Conservation (phyloP, 2,797 vertebrate genomes). For the Todus mexicanus region DNA sequence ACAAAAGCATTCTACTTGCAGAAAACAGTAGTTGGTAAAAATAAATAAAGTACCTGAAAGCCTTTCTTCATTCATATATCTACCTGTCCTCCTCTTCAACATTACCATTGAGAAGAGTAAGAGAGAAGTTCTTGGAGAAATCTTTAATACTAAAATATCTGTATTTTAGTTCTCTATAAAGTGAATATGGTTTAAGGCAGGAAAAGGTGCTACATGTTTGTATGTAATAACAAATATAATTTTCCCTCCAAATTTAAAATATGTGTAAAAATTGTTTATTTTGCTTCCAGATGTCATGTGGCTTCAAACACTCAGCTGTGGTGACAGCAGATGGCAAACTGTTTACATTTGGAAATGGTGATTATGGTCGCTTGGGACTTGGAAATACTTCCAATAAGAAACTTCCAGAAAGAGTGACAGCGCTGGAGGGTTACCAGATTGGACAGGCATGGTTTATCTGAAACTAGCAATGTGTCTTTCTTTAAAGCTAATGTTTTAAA, state of each 20-base stretch:
- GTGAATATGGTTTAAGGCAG: neutral
- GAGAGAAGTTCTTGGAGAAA: neutral
- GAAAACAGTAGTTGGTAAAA: neutral
- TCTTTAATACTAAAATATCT: neutral
- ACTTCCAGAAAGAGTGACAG: slow-evolving; percentile 82
- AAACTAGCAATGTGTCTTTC: neutral
- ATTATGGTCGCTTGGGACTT: slow-evolving; percentile 83
- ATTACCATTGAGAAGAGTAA: neutral
- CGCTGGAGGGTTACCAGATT: slow-evolving; percentile 84
- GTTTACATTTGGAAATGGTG: slow-evolving; percentile 84
- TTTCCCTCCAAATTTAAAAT: neutral
- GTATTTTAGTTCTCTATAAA: neutral
- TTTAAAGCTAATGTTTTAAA: neutral
- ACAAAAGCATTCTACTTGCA: neutral
- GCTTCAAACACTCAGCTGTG: slow-evolving; percentile 85
- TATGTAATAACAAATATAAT: neutral
- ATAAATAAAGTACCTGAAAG: neutral
- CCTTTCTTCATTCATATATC: neutral
- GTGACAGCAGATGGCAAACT: slow-evolving; percentile 85
- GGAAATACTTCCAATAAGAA: slow-evolving; percentile 88
- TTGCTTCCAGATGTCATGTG: slow-evolving; percentile 81
- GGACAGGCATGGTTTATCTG: slow-evolving; percentile 75
- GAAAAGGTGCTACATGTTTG: neutral
- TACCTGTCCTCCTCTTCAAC: neutral
- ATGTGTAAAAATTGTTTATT: neutral